These are phyloP conservation scores for Dinocampus coccinellae DNA, from an alignment of 2,888 invertebrate genomes.

Conservation along the genomic window DNA sequence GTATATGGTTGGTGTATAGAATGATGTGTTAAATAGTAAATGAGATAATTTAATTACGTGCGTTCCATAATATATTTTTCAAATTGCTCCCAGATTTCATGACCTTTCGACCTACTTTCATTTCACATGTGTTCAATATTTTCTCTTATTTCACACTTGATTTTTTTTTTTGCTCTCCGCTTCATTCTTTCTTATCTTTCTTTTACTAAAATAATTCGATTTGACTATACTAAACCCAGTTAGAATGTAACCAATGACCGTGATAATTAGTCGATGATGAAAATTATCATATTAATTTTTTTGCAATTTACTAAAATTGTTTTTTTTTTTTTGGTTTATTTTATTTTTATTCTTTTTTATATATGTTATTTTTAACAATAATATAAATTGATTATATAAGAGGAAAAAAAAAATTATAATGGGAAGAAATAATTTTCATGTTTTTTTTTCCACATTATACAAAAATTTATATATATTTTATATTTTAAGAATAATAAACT, in stretches of 20 bases:
- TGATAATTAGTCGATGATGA: background rate
- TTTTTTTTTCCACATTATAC: background rate
- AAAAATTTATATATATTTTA: too few relatives aligned
- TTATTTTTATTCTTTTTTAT: too few relatives aligned
- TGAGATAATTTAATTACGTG: background rate
- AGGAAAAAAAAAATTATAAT: background rate
- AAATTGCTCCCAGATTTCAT: slow-evolving; percentile 16
- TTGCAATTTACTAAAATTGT: background rate
- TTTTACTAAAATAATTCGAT: background rate
- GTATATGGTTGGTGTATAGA: background rate
- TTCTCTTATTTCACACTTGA: background rate
- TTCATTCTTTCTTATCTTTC: background rate
- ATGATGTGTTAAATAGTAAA: background rate
- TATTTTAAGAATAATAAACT: background rate
- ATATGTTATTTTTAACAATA: too few relatives aligned
- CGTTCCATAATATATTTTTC: slow-evolving; percentile 6
- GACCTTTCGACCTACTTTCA: slow-evolving; percentile 26
- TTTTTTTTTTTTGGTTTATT: too few relatives aligned
- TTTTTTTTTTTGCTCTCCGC: background rate
- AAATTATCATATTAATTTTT: background rate
- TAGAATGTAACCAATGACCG: background rate
- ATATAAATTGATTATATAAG: background rate
- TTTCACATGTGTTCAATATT: background rate
- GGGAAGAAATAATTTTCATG: background rate
- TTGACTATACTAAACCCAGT: background rate